A percentile compares a stretch with the other conserved stretches of the same genome.
These are phyloP conservation scores for Heliangelus exortis DNA, from an alignment of 2,797 vertebrate species.

Conservation along the genomic window DNA sequence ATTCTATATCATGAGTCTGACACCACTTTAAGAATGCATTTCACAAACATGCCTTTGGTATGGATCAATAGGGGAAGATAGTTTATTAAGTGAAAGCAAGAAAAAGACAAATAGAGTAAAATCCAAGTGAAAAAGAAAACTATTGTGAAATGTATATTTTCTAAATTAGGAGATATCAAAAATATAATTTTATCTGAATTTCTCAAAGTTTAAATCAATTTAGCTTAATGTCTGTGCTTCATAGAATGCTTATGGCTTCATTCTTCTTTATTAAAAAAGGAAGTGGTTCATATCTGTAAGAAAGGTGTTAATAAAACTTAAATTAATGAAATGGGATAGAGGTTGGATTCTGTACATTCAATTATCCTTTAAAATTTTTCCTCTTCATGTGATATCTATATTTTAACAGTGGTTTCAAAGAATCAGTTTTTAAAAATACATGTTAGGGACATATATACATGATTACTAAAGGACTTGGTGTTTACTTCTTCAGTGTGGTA, in stretches of 20 bases:
- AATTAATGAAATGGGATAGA: not conserved
- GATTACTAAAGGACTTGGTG: not conserved
- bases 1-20: conserved; percentile 8
- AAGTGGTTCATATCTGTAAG: not conserved
- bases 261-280: not conserved
- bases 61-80: not conserved
- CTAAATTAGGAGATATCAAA: conserved; percentile 8
- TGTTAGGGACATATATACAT: not conserved
- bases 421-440: not conserved
- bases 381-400: not conserved
- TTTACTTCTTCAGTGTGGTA: not conserved
- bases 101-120: conserved; percentile 49
- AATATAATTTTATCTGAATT: conserved; percentile 32
- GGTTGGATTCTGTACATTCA: not conserved
- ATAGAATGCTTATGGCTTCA: not conserved
- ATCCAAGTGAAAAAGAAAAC: not conserved
- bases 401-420: not conserved
- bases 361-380: not conserved
- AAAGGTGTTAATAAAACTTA: not conserved
- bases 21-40: conserved; percentile 64
- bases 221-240: not conserved
- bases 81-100: conserved; percentile 56
- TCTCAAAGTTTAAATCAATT: conserved; percentile 24
- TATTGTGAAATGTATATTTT: conserved; percentile 13
- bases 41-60: conserved; percentile 9